Evolutionary conservation across 2,113 vertebrate species (phyloP).

Genomic region (Prunella fulvescens): DNA sequence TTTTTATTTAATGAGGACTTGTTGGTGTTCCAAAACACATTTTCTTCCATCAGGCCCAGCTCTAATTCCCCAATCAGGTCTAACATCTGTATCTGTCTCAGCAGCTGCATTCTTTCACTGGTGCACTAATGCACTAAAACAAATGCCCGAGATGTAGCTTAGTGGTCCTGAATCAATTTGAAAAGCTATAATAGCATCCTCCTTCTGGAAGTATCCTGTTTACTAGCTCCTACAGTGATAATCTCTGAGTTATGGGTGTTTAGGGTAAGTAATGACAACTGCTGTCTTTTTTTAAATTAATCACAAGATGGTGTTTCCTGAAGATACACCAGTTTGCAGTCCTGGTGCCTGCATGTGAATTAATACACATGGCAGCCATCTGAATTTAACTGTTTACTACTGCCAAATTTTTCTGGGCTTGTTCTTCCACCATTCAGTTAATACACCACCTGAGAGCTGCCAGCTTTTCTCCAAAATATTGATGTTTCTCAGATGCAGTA

Average conservation of each 20-base stretch:
- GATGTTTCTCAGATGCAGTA: background rate
- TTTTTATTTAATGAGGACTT: background rate
- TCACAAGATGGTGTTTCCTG: background rate
- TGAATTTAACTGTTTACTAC: background rate
- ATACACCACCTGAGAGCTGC: background rate
- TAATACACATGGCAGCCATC: background rate
- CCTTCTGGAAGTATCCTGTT: constrained; percentile 18
- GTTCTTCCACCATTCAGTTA: background rate
- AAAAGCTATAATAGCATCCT: background rate
- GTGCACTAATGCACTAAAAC: background rate
- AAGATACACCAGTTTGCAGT: background rate
- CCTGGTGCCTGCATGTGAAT: background rate
- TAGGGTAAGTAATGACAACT: background rate
- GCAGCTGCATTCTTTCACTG: background rate
- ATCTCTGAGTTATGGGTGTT: background rate
- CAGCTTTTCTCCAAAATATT: background rate
- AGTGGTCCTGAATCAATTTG: constrained; percentile 6
- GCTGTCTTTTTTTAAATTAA: constrained; percentile 14
- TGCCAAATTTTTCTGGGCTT: background rate
- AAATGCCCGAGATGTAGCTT: background rate
- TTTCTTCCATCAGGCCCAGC: background rate
- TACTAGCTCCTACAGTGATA: background rate
- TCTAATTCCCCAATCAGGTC: background rate
- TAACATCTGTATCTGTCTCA: constrained; percentile 1
- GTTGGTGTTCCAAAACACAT: background rate